These are phyloP conservation scores for Eciton burchellii DNA, from an alignment of 1,140 invertebrate species.

Conservation along the genomic window DNA sequence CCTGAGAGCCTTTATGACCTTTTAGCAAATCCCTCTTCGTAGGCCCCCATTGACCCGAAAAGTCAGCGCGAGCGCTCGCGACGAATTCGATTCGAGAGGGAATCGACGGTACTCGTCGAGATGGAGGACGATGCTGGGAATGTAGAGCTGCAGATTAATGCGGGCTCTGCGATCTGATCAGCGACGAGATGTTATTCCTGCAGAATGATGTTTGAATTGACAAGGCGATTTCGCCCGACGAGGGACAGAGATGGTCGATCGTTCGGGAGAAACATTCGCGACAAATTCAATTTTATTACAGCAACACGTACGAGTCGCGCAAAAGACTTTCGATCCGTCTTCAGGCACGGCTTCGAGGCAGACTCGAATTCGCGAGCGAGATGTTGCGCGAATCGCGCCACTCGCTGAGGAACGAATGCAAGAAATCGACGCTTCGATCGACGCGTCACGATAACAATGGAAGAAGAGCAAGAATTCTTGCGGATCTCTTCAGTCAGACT, in stretches of 20 bases:
- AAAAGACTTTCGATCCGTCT: background rate
- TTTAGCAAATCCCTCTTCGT: slow-evolving; percentile 39
- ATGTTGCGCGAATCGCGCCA: background rate
- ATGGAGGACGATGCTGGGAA: background rate
- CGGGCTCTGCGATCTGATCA: background rate
- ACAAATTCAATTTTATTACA: slow-evolving; percentile 18
- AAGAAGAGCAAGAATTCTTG: too few species aligned
- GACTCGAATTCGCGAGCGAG: background rate
- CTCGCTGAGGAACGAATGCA: background rate
- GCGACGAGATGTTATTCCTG: background rate
- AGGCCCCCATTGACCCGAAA: slow-evolving; percentile 37
- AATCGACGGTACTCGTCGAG: background rate
- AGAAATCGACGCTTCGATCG: slow-evolving; percentile 23
- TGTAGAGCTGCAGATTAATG: background rate
- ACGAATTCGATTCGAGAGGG: background rate
- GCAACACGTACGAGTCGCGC: too few species aligned
- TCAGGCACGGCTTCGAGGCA: background rate
- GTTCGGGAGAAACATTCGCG: background rate
- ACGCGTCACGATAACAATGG: background rate
- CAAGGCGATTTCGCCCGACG: background rate
- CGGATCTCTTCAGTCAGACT: too few species aligned
- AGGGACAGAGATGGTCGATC: background rate
- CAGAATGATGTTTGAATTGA: too few species aligned
- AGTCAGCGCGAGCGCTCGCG: slow-evolving; percentile 14
- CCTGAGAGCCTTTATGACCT: slow-evolving; percentile 29